Percentiles rank a stretch among this genome's conserved stretches.
phyloP scores from a whole-genome alignment of 2,797 vertebrate genomes.

The Lagorchestes hirsutus region DNA sequence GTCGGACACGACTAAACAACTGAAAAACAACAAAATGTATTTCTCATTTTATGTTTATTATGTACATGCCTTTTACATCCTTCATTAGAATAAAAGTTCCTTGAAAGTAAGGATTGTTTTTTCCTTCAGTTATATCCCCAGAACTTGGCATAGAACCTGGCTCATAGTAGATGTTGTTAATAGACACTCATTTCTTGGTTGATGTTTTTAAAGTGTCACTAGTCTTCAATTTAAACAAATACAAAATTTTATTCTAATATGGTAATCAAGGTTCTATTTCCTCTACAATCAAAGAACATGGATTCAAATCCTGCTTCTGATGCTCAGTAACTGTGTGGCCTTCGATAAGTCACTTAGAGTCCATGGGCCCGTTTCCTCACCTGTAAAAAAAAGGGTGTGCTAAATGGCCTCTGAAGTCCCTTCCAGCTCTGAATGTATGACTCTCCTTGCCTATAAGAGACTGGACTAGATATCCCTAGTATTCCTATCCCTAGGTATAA shows the following conservation, averaged over 20 bases:
- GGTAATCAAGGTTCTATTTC: not conserved
- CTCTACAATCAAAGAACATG: not conserved
- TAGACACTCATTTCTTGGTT: not conserved
- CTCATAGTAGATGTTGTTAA: not conserved
- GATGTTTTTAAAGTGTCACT: not conserved
- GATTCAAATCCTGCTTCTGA: not conserved
- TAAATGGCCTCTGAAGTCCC: not conserved
- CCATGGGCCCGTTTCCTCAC: not conserved
- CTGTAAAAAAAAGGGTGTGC: not conserved
- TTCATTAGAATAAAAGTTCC: no score
- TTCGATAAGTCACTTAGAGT: not conserved
- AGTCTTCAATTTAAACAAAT: conserved; percentile 44
- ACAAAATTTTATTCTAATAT: conserved; percentile 8
- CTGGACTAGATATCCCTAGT: not conserved
- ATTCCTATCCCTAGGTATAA: not conserved
- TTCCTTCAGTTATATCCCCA: no score
- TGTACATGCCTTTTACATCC: no score
- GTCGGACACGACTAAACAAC: no score
- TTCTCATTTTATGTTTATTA: no score
- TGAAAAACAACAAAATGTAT: no score
- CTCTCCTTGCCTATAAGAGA: not conserved
- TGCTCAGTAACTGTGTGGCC: not conserved
- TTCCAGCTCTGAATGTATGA: not conserved
- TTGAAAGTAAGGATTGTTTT: no score
- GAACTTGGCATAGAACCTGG: not conserved